A percentile compares a stretch with the other conserved stretches of the same genome.
phyloP scores from a whole-genome alignment of 2,797 vertebrate species.

The Phataginus tetradactyla region DNA sequence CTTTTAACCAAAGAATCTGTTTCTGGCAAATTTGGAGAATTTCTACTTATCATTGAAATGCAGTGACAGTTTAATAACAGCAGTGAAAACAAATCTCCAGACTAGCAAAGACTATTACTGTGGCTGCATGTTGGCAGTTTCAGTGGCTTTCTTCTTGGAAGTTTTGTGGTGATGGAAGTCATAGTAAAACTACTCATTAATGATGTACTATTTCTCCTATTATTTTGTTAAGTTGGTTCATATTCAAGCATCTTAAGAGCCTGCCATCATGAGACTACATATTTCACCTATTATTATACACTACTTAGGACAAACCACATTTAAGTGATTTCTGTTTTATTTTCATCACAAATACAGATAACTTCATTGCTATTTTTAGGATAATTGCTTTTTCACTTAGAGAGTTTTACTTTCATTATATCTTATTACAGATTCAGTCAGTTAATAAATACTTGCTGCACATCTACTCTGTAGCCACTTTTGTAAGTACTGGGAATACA shows the following conservation, averaged over 20 bases:
- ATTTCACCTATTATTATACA: conserved; percentile 37
- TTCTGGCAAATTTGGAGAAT: conserved; percentile 45
- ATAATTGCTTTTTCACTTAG: conserved; percentile 29
- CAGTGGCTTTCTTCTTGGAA: conserved; percentile 26
- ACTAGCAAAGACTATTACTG: conserved; percentile 48
- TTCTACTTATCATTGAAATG: conserved; percentile 35
- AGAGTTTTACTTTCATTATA: conserved; percentile 22
- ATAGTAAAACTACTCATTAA: conserved; percentile 53
- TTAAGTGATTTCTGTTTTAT: conserved; percentile 31
- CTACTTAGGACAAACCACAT: conserved; percentile 20
- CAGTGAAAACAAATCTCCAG: conserved; percentile 48
- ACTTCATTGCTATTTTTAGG: not conserved
- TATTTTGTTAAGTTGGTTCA: conserved; percentile 57
- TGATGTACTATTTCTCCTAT: conserved; percentile 54
- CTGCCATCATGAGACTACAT: conserved; percentile 22
- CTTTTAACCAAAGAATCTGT: conserved; percentile 41
- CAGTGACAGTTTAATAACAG: conserved; percentile 45
- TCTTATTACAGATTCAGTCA: conserved; percentile 15
- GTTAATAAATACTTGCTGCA: not conserved
- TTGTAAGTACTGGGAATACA: not conserved
- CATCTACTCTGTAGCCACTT: not conserved
- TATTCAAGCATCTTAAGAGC: conserved; percentile 52
- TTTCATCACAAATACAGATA: conserved; percentile 39
- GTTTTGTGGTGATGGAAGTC: conserved; percentile 44
- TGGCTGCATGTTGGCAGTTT: conserved; percentile 21